Conservation (phyloP, 2,888 invertebrate genomes). For the Amorpha juglandis region DNA sequence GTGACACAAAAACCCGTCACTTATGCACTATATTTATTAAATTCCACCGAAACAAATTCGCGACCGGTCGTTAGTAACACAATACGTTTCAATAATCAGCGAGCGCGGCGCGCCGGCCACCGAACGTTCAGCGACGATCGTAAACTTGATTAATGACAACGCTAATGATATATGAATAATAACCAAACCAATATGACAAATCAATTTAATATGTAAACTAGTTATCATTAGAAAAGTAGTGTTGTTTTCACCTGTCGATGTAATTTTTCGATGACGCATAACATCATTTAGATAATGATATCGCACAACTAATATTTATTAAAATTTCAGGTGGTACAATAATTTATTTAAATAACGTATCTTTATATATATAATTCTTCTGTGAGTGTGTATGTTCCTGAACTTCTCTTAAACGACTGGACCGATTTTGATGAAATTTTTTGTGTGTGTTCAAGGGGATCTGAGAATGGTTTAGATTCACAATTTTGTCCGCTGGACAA, state of each 20-base stretch:
- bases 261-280: neutral
- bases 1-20: neutral
- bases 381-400: no score
- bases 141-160: constrained; percentile 4
- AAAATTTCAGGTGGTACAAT: no score
- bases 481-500: no score
- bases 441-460: no score
- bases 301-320: no score
- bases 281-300: neutral
- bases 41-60: constrained; percentile 4
- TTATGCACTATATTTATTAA: neutral
- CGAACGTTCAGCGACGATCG: neutral
- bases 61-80: constrained; percentile 14
- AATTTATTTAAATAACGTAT: no score
- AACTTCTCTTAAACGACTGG: no score
- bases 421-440: no score
- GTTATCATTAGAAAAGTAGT: constrained; percentile 1
- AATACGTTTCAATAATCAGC: constrained; percentile 4
- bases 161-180: no score
- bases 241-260: neutral
- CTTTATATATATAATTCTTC: no score
- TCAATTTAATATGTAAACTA: neutral
- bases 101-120: neutral
- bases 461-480: no score
- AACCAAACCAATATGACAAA: constrained; percentile 7